Base-by-base conservation (phyloP, 2,888 invertebrate genomes). In the Hylaea fasciaria region DNA sequence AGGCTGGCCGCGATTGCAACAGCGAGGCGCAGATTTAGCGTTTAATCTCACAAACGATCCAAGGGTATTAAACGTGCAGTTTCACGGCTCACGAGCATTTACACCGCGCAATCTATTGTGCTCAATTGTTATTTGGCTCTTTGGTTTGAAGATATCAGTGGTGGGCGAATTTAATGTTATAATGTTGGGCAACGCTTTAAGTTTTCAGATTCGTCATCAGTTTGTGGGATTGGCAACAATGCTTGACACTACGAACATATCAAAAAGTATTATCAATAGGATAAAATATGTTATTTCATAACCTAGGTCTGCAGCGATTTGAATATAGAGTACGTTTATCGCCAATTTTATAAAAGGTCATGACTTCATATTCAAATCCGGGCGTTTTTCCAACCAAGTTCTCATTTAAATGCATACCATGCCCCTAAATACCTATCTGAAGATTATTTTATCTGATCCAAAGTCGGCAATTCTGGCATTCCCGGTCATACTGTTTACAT, bases 11-110 rank as follows among this genome's bases (percentile, higher is more conserved):
- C 64, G 64, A 67, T 80, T 81, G 74, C 81, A 69, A 69, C 57
- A 59, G 59, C 49, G 53, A 63, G 65, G 68, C 66, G 68, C 71
- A 76, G 79, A 79, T 77, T 83, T 77, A 76, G 77, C 69, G 71
- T 71, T 71, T 74, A 80, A 82, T 83, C 83, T 81, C 70, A 57
- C 69, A 58, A 70, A 61, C 67, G 56, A 78, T 78, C 79, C 83
- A 85, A 84, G 85, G 82, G 71, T 76, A 78, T 70, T 45, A 45
- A 68, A 72, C 69, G 47, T 64, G 62, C 66, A 64, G 68, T 69
- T 77, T 76, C 72, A 74, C 71, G 75, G 74, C 57, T 65, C 51
- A 64, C 53, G 56, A 66, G 41, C 57, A 57, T 51, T 61, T 47
- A 64, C 47, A 50, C 46, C 51, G 40, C 45, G 58, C 54, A 54